Conservation (phyloP, 1,140 invertebrate species). For the Drosophila lacteicornis region DNA sequence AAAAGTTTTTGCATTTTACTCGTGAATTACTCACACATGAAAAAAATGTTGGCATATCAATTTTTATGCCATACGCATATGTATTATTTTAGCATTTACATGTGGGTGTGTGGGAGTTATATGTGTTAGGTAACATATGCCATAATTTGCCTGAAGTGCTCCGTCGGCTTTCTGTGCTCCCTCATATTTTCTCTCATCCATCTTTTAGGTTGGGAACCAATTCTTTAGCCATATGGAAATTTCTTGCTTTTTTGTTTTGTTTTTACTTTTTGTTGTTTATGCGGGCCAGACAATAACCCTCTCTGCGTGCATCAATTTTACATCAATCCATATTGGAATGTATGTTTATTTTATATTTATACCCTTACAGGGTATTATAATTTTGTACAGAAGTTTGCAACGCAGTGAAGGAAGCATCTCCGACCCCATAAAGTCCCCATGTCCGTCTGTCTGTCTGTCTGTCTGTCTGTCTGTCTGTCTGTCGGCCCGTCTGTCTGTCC, state of each 20-base stretch:
- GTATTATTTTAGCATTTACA: conserved; percentile 82
- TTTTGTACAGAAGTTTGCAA: too few relatives aligned
- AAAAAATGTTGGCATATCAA: conserved; percentile 79
- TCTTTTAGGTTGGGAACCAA: conserved; percentile 58
- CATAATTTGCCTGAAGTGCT: conserved; percentile 80
- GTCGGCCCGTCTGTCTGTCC: too few relatives aligned
- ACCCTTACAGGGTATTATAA: too few relatives aligned
- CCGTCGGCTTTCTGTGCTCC: conserved; percentile 56
- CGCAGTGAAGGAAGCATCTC: too few relatives aligned
- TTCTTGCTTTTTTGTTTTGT: conserved; percentile 58
- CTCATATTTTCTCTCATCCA: conserved; percentile 28
- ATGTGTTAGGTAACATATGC: conserved; percentile 77
- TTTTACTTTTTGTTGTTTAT: conserved; percentile 65
- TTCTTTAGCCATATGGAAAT: conserved; percentile 78
- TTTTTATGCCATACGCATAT: conserved; percentile 79
- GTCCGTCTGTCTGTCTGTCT: too few relatives aligned
- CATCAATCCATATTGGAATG: conserved; percentile 73
- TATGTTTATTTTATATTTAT: neutral
- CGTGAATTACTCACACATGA: conserved; percentile 81
- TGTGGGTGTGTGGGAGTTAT: conserved; percentile 13
- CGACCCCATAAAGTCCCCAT: too few relatives aligned
- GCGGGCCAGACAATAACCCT: conserved; percentile 80
- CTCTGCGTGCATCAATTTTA: conserved; percentile 79
- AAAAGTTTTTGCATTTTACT: conserved; percentile 78
- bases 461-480: too few relatives aligned